A percentile compares a stretch with the other conserved stretches of the same genome.
These are phyloP conservation scores for Chloroclystis v-ata DNA, from an alignment of 2,888 invertebrate species.

Conservation along the genomic window DNA sequence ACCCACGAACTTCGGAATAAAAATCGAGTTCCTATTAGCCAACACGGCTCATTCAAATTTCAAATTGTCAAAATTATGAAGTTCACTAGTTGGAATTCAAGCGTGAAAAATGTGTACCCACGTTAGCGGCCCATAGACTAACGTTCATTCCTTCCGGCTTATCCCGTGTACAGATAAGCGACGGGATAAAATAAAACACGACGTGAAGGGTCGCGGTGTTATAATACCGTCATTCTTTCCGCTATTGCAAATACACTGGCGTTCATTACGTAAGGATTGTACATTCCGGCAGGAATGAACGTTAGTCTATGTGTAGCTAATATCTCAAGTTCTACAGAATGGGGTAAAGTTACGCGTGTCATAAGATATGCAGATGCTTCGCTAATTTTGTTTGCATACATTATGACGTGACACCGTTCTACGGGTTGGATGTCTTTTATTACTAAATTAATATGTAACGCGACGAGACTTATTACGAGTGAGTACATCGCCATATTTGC, in stretches of 20 bases:
- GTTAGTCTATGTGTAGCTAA: too few species aligned
- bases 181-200: too few species aligned
- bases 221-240: too few species aligned
- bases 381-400: conserved; percentile 23
- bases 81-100: conserved; percentile 4
- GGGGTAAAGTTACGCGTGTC: conserved; percentile 10
- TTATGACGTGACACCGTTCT: conserved; percentile 3
- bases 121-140: too few species aligned
- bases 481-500: neutral
- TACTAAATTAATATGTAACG: conserved; percentile 18
- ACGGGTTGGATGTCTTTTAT: conserved; percentile 14
- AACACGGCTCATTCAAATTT: neutral
- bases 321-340: conserved; percentile 7
- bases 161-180: too few species aligned
- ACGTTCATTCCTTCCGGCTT: too few species aligned
- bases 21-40: too few species aligned
- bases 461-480: conserved; percentile 6
- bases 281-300: too few species aligned
- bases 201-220: too few species aligned
- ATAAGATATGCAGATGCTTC: conserved; percentile 16
- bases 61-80: neutral
- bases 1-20: too few species aligned
- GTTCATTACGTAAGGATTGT: too few species aligned
- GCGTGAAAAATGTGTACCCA: conserved; percentile 2
- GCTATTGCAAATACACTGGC: too few species aligned